Conservation (phyloP, 2,888 invertebrate genomes). For the Lingula anatina region DNA sequence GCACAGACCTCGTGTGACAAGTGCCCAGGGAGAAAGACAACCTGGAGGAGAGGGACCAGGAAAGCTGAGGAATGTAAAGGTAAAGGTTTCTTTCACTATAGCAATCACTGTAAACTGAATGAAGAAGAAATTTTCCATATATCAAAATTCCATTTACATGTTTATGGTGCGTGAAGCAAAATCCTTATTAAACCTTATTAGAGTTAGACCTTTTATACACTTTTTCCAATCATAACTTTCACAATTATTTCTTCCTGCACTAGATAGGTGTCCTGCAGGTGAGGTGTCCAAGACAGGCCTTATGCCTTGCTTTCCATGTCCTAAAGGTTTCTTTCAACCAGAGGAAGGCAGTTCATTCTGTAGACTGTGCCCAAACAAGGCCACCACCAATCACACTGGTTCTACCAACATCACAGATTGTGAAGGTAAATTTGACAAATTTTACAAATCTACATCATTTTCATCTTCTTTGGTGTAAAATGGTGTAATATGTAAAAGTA, state of each 20-base stretch:
- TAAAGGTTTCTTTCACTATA: too few species aligned
- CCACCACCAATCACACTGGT: slow-evolving; percentile 25
- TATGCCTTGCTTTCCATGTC: slow-evolving; percentile 59
- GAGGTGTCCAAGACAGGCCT: slow-evolving; percentile 56
- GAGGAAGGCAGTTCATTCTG: slow-evolving; percentile 47
- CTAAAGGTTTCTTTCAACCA: slow-evolving; percentile 52
- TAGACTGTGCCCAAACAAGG: slow-evolving; percentile 51
- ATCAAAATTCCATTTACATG: too few species aligned
- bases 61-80: slow-evolving; percentile 58
- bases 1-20: slow-evolving; percentile 42
- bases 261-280: slow-evolving; percentile 61
- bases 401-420: slow-evolving; percentile 33
- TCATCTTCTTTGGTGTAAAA: too few species aligned
- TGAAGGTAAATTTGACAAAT: slow-evolving; percentile 18
- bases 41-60: slow-evolving; percentile 48
- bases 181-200: too few species aligned
- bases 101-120: too few species aligned
- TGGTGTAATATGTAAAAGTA: too few species aligned
- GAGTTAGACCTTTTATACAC: too few species aligned
- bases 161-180: too few species aligned
- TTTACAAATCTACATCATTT: neutral
- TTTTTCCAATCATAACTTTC: too few species aligned
- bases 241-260: too few species aligned
- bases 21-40: slow-evolving; percentile 49
- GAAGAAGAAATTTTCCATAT: too few species aligned